Evolutionary conservation across 2,113 vertebrate genomes (phyloP).

Genomic region (Engraulis encrasicolus): DNA sequence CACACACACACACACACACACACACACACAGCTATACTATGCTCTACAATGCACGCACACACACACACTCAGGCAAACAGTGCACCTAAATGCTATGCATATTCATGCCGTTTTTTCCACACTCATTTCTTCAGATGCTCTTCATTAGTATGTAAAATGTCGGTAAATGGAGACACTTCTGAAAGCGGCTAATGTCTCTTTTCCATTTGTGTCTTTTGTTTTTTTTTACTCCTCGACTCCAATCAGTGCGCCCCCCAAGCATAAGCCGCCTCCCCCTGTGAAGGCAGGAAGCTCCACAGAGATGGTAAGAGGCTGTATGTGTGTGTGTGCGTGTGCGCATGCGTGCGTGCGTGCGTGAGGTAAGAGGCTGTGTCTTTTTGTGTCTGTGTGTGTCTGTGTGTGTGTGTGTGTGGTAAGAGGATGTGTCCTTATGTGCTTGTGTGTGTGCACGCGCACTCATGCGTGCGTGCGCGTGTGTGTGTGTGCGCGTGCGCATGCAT

Average conservation of each 20-base stretch:
- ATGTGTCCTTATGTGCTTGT: background rate
- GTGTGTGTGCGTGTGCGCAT: background rate
- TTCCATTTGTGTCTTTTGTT: background rate
- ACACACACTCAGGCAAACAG: background rate
- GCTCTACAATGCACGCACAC: background rate
- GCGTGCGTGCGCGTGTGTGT: background rate
- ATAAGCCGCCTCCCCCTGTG: conserved; percentile 85
- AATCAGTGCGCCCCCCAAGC: conserved; percentile 81
- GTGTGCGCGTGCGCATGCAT: background rate
- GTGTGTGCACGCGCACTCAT: background rate
- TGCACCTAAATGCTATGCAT: background rate
- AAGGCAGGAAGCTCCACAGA: conserved; percentile 74
- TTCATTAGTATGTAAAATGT: conserved; percentile 1
- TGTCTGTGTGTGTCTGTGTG: background rate
- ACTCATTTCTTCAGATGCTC: background rate
- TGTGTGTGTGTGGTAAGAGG: background rate
- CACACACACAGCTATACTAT: background rate
- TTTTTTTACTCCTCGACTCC: conserved; percentile 9
- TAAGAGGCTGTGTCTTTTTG: background rate
- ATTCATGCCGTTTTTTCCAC: background rate
- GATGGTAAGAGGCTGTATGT: conserved; percentile 75
- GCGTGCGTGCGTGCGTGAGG: too few relatives aligned
- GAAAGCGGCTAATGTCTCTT: background rate
- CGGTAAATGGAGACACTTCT: background rate
- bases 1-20: background rate